A percentile compares a stretch with the other conserved stretches of the same genome.
Evolutionary conservation across 2,888 invertebrate species (phyloP).

Genomic region (Cordylochernes scorpioides): DNA sequence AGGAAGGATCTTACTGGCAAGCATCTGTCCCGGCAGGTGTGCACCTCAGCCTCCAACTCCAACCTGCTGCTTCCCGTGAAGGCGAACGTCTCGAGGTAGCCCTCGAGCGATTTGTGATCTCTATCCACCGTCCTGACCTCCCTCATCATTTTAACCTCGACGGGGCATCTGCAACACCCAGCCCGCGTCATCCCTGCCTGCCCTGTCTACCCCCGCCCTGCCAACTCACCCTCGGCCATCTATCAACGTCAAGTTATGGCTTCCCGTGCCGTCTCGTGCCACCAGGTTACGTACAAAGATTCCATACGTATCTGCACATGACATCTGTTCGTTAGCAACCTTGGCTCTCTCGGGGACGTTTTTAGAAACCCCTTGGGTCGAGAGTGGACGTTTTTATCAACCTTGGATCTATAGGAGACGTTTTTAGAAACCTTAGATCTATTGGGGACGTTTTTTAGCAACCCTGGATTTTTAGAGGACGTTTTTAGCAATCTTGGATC

Average conservation of each 20-base stretch:
- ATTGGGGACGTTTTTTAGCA: too few relatives aligned
- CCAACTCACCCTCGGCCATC: slow-evolving; percentile 16
- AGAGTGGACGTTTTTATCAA: too few relatives aligned
- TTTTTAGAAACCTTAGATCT: too few relatives aligned
- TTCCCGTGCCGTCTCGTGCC: slow-evolving; percentile 48
- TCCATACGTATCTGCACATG: slow-evolving; percentile 37
- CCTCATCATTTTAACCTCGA: slow-evolving; percentile 16
- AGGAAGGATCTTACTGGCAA: slow-evolving; percentile 15
- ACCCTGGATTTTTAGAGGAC: too few relatives aligned
- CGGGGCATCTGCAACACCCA: slow-evolving; percentile 14
- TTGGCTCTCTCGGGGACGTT: too few relatives aligned
- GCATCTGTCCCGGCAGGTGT: slow-evolving; percentile 15
- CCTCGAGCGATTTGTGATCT: slow-evolving; percentile 14
- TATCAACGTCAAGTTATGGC: slow-evolving; percentile 15
- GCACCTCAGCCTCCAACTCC: slow-evolving; percentile 15
- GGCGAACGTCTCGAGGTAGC: slow-evolving; percentile 16
- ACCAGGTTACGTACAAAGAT: slow-evolving; percentile 79
- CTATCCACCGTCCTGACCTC: slow-evolving; percentile 15
- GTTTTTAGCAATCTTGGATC: too few relatives aligned
- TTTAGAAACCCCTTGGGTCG: too few relatives aligned
- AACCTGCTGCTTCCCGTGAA: slow-evolving; percentile 15
- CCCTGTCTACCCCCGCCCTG: too few relatives aligned
- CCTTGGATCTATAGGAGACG: too few relatives aligned
- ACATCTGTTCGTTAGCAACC: slow-evolving; percentile 1
- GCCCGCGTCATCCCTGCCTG: too few relatives aligned